Percentiles rank a stretch among this genome's conserved stretches.
phyloP scores from a whole-genome alignment of 2,797 vertebrate genomes.

The Sparidentex hasta region DNA sequence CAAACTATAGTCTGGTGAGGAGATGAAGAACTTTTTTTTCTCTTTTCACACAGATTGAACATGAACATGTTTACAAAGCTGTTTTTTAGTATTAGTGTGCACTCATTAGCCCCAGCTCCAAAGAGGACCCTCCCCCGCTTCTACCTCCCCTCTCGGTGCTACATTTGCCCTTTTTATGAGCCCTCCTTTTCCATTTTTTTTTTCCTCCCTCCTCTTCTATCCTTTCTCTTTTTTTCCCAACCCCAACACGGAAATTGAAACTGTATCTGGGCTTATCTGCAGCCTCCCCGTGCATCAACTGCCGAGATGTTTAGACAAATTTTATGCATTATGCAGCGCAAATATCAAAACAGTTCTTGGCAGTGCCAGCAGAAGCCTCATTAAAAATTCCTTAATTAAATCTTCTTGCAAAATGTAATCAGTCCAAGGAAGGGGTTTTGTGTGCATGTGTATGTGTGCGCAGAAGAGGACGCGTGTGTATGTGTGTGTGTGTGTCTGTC shows the following conservation, averaged over 20 bases:
- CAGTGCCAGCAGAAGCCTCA: constrained; percentile 92
- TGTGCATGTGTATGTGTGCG: constrained; percentile 71
- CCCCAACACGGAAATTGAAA: constrained; percentile 91
- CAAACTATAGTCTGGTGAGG: constrained; percentile 66
- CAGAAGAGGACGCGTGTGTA: constrained; percentile 43
- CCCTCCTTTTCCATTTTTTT: constrained; percentile 84
- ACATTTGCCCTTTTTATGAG: constrained; percentile 90
- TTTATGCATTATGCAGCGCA: constrained; percentile 94
- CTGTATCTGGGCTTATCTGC: constrained; percentile 92
- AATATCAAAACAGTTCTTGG: constrained; percentile 94
- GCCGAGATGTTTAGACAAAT: constrained; percentile 93
- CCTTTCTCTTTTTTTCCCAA: constrained; percentile 77
- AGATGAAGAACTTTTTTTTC: constrained; percentile 77
- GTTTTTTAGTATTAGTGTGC: constrained; percentile 81
- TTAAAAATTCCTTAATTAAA: constrained; percentile 95
- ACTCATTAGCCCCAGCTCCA: constrained; percentile 82
- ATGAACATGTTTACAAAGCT: constrained; percentile 79
- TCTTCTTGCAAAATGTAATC: constrained; percentile 93
- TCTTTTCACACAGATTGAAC: constrained; percentile 57
- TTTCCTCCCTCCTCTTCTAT: constrained; percentile 71
- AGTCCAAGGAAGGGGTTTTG: constrained; percentile 90
- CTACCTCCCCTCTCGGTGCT: constrained; percentile 68
- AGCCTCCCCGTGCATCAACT: constrained; percentile 90
- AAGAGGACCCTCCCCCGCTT: constrained; percentile 76
- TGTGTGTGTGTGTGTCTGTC: constrained; percentile 83